phyloP scores from a whole-genome alignment of 2,888 invertebrate species.

The Cheilosia variabilis region DNA sequence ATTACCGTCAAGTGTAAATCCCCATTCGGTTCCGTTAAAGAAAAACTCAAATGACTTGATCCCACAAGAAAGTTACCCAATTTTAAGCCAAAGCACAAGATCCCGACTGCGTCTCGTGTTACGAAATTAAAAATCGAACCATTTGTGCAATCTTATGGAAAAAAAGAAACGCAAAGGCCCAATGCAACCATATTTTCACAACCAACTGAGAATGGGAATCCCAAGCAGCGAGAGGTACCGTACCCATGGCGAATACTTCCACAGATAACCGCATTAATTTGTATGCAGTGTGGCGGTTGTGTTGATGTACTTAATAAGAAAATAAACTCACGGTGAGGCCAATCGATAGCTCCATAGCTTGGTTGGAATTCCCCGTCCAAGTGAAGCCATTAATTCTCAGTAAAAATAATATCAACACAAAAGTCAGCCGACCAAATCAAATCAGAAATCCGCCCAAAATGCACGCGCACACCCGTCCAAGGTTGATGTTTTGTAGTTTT shows the following conservation, averaged over 20 bases:
- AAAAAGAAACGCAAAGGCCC: constrained; percentile 22
- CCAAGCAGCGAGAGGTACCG: constrained; percentile 8
- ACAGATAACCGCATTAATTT: constrained; percentile 11
- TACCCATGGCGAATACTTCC: constrained; percentile 1
- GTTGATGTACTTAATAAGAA: constrained; percentile 18
- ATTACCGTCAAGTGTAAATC: neutral
- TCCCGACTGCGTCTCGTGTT: neutral
- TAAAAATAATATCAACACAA: constrained; percentile 5
- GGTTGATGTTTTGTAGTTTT: constrained; percentile 46
- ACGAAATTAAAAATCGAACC: constrained; percentile 41
- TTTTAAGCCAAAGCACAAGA: neutral
- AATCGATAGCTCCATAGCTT: neutral
- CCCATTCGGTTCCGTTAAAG: neutral
- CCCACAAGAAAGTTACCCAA: neutral
- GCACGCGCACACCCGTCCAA: constrained; percentile 56
- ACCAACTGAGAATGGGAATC: constrained; percentile 52
- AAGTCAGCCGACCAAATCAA: neutral
- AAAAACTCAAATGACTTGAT: neutral
- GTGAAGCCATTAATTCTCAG: constrained; percentile 10
- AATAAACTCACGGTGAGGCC: constrained; percentile 1
- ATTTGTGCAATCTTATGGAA: neutral
- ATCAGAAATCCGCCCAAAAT: constrained; percentile 41
- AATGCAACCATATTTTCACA: constrained; percentile 34
- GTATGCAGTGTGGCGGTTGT: constrained; percentile 11
- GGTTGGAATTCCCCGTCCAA: constrained; percentile 51